Base-by-base conservation (phyloP, 2,113 vertebrate genomes). In the Callopanchax toddi region DNA sequence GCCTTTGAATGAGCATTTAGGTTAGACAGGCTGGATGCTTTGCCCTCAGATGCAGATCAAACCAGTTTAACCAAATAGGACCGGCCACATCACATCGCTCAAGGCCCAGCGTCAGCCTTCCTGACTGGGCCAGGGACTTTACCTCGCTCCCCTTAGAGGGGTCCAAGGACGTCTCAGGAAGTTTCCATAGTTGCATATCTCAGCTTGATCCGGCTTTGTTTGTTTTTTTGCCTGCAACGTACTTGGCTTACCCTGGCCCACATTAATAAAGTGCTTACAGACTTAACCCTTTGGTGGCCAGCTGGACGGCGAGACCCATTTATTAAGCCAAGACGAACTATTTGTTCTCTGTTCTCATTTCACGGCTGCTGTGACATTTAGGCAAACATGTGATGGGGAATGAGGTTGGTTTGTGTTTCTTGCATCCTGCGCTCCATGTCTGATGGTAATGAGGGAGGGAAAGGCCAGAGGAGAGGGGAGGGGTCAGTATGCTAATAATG, bases 401-500 rank as follows among this genome's bases (percentile, higher is more conserved):
- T 67, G 66, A 63, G 73, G 65, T 71, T 1, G 60, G 80, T 80
- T 78, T 81, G 69, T 67, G 65, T 76, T 71, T 66, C 23, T 56
- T 4, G 21, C 54, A 37, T 74, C 32, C 63, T 51, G 7, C 67
- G 75, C 42, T 34, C 22, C 44, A 39, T 44, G 45, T 42, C 66
- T 50, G 78, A 77, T 82, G 66, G 63, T 88, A 89, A 88, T 81
- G 60, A 78, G 39, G 55, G 23, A 43, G 55, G 50, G 46, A 42
- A 67, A 57, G 75, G 79, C 62, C 74, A 75, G 76, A 60, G 62
- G 62, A 86, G 67, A 63, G 81, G 75, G 78, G 72, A 37, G 78
- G 71, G 81, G 86, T 91, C 88, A 82, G 68, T 84, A 90, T 86
- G 82, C 77, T 82, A 86, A 91, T 89, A 65, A 66, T 58, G 58